phyloP scores from a whole-genome alignment of 2,888 invertebrate species.

The Eupithecia inturbata region DNA sequence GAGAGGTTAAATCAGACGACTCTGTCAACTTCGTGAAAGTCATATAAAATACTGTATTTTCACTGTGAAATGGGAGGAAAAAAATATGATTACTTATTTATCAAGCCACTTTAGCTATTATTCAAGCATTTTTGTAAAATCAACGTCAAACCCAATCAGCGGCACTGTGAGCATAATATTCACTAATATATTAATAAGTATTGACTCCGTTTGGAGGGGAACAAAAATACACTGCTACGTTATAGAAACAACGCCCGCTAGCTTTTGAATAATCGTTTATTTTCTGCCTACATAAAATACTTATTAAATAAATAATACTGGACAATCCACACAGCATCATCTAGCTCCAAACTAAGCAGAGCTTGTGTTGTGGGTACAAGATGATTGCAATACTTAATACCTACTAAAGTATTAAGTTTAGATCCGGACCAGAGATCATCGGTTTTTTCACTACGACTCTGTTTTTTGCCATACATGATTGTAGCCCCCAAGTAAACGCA shows the following conservation, averaged over 20 bases:
- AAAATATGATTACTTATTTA: neutral
- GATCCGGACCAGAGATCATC: too few species aligned
- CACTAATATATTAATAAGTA: neutral
- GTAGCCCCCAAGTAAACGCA: too few species aligned
- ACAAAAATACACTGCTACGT: neutral
- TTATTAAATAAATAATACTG: neutral
- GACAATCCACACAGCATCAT: too few species aligned
- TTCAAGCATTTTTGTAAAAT: neutral
- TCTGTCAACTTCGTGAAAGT: neutral
- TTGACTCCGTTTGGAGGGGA: neutral
- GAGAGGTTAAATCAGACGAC: too few species aligned
- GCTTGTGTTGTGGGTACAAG: too few species aligned
- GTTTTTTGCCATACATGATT: too few species aligned
- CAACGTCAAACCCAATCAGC: neutral
- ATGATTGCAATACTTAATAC: too few species aligned
- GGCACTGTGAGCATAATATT: neutral
- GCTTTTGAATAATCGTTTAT: neutral
- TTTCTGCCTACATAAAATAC: neutral
- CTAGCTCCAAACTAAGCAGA: too few species aligned
- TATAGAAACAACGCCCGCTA: neutral
- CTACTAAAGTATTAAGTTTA: too few species aligned
- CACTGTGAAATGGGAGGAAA: neutral
- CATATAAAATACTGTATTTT: neutral
- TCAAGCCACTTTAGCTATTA: neutral
- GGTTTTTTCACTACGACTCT: too few species aligned